Evolutionary conservation across 2,797 vertebrate species (phyloP), one percentile per base, ranked within the genome.

Genomic region (Cephalopachus bancanus): DNA sequence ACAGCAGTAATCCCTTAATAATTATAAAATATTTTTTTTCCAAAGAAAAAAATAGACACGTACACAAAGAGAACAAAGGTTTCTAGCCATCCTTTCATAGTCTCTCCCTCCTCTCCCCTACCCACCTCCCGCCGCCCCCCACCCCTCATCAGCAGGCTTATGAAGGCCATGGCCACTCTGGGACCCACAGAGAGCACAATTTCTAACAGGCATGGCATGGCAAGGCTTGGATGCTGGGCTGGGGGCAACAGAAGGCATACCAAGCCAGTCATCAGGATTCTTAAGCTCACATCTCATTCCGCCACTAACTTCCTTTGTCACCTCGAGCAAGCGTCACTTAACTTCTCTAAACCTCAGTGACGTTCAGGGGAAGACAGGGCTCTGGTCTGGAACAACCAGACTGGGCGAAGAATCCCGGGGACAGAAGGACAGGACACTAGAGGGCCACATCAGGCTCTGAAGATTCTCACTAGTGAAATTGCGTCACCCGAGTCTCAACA

Each of bases 341-440:
- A 51, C 10, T 37, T 62, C 69, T 83, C 71, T 12, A n/a, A n/a
- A 22, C 14, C 26, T 85, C 55, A 57, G 3, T 1, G 10, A 72
- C 49, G 44, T 60, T 55, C 57, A n/a, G 20, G 44, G 57, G 10
- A 24, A 44, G 64, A 67, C 10, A 14, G 26, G n/a, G 28, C 62
- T 20, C 19, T 26, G 37, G n/a, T 15, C 11, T 0, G 1, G 16
- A 51, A 20, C 10, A n/a, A 3, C 2, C 0, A 90, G 10, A 0
- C 0, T 3, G 9, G 33, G 26, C 11, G 4, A 57, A 51, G 83
- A 28, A 51, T 33, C 6, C 30, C 0, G n/a, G n/a, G n/a, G 15
- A 37, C 0, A 1, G 12, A 12, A 11, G 0, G 0, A 7, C 10
- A 44, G 55, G 55, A 14, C 24, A 44, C 17, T 0, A 1, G 17